Conservation (phyloP, 2,888 invertebrate genomes). For the Synergus laeviventris region DNA sequence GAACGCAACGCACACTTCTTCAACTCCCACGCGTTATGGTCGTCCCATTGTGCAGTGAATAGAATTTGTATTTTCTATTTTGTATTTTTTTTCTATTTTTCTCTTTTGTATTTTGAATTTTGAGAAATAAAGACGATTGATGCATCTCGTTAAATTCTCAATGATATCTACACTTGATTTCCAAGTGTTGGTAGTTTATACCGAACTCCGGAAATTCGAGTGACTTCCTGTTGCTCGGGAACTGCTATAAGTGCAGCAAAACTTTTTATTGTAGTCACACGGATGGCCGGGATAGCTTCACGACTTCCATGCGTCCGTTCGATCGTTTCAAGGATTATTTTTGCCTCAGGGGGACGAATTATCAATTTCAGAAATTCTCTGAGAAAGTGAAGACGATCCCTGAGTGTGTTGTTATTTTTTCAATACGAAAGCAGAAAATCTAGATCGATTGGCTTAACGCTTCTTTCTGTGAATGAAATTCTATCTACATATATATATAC, state of each 20-base stretch:
- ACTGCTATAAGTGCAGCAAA: background rate
- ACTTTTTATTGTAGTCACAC: background rate
- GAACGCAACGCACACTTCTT: conserved; percentile 54
- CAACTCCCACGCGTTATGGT: conserved; percentile 66
- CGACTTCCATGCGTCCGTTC: background rate
- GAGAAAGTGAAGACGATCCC: no score
- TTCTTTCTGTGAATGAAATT: no score
- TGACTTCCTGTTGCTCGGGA: background rate
- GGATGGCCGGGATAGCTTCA: background rate
- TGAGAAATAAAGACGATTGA: background rate
- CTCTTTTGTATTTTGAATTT: background rate
- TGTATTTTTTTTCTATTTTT: no score
- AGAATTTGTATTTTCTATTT: background rate
- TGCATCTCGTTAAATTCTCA: background rate
- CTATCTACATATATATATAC: no score
- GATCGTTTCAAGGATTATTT: background rate
- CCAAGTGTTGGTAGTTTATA: background rate
- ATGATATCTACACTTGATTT: background rate
- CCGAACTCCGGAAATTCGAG: background rate
- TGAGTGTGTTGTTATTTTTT: no score
- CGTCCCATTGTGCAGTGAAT: conserved; percentile 24
- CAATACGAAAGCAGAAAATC: no score
- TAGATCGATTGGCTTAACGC: no score
- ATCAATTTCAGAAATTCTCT: no score
- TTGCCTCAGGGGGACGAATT: background rate